These are phyloP conservation scores for Pristionchus maxplancki DNA, from an alignment of 2,888 invertebrate species.

Conservation along the genomic window DNA sequence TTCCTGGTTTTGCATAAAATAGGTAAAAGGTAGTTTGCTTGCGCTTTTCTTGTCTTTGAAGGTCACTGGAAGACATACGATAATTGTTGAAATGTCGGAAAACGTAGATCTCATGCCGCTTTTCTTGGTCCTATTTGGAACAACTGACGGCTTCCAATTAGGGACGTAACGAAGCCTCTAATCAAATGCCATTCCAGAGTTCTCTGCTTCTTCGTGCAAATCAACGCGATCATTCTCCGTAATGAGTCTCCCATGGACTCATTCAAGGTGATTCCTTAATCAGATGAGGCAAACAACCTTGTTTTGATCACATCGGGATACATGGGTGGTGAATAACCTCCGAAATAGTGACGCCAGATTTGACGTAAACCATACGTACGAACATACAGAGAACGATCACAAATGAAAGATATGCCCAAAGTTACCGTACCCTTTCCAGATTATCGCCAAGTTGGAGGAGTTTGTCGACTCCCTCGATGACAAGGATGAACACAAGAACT, in stretches of 20 bases:
- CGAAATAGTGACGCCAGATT: neutral
- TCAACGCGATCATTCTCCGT: slow-evolving; percentile 22
- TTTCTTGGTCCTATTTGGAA: neutral
- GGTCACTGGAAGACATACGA: too few species aligned
- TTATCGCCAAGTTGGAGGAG: slow-evolving; percentile 35
- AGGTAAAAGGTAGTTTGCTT: too few species aligned
- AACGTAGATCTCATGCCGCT: neutral
- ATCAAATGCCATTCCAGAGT: neutral
- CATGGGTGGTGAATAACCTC: too few species aligned
- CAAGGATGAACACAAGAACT: slow-evolving; percentile 26
- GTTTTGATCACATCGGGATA: neutral
- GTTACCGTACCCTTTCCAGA: too few species aligned
- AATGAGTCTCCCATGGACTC: slow-evolving; percentile 25
- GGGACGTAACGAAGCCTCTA: neutral
- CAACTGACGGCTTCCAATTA: neutral
- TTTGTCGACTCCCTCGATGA: slow-evolving; percentile 22
- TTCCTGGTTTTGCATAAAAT: too few species aligned
- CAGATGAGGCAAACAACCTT: neutral
- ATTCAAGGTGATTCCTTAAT: neutral
- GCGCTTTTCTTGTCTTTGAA: neutral
- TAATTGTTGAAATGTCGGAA: neutral
- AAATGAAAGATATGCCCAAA: too few species aligned
- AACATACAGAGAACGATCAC: neutral
- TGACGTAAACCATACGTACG: neutral
- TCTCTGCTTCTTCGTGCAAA: slow-evolving; percentile 19